Conservation (phyloP, 2,797 vertebrate species). For the Monodelphis domestica region DNA sequence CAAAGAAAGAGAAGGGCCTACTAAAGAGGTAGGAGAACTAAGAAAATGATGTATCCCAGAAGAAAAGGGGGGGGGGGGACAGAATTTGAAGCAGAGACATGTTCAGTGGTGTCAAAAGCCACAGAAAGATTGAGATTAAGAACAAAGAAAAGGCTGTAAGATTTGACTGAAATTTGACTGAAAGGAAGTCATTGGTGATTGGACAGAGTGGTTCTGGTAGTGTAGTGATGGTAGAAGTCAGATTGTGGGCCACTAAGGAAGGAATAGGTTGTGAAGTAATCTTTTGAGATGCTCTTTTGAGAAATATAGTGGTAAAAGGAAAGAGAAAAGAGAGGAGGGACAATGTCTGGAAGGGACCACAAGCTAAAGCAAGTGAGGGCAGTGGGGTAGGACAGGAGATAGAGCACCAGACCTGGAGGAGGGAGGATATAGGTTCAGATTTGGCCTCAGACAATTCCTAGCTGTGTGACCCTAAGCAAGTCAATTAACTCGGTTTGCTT, state of each 20-base stretch:
- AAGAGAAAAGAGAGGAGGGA: slow-evolving; percentile 3
- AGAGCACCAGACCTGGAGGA: too few species aligned
- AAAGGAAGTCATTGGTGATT: neutral
- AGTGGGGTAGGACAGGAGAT: neutral
- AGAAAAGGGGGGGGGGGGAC: neutral
- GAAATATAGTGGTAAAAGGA: slow-evolving; percentile 25
- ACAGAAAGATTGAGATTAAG: neutral
- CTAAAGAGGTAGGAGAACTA: neutral
- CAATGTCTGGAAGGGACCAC: slow-evolving; percentile 3
- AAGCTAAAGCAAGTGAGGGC: slow-evolving; percentile 4
- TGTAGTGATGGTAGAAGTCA: slow-evolving; percentile 37
- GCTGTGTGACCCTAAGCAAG: too few species aligned
- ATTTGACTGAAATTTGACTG: neutral
- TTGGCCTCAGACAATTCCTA: too few species aligned
- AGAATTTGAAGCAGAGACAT: neutral
- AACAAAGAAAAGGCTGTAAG: neutral
- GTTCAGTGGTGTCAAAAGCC: neutral
- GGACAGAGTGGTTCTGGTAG: slow-evolving; percentile 33
- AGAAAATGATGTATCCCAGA: slow-evolving; percentile 5
- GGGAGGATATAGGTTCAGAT: too few species aligned
- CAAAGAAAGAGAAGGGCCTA: neutral
- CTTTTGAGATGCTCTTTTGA: slow-evolving; percentile 8
- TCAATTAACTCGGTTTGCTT: too few species aligned
- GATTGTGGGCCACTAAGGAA: slow-evolving; percentile 7
- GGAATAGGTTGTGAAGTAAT: slow-evolving; percentile 11